Percentiles rank a stretch among this genome's conserved stretches.
Evolutionary conservation across 2,888 invertebrate genomes (phyloP).

Genomic region (Diarsia rubi): DNA sequence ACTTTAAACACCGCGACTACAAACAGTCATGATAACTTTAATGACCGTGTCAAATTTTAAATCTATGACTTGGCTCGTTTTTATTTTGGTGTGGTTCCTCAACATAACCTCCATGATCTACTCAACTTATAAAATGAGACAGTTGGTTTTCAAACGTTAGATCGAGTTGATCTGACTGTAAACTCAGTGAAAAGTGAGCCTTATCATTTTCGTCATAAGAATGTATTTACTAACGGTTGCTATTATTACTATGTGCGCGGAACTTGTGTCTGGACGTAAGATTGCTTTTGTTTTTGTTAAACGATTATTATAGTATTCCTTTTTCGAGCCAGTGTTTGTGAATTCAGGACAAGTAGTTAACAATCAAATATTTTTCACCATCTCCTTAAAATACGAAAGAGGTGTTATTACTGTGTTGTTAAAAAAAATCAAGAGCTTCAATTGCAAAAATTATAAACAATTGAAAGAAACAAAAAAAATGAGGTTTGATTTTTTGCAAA

Average conservation of each 20-base stretch:
- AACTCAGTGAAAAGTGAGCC: neutral
- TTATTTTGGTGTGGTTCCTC: neutral
- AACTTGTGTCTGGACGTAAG: constrained; percentile 43
- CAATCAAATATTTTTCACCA: too few species aligned
- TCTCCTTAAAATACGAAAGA: too few species aligned
- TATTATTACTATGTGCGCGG: constrained; percentile 3
- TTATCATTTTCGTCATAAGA: neutral
- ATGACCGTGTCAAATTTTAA: too few species aligned
- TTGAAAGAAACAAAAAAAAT: too few species aligned
- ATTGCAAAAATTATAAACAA: too few species aligned
- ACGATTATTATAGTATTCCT: neutral
- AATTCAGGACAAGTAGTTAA: neutral
- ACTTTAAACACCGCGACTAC: too few species aligned
- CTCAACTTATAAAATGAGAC: neutral
- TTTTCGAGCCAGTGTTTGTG: neutral
- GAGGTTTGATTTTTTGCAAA: too few species aligned
- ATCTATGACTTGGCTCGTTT: neutral
- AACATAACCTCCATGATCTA: neutral
- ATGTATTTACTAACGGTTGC: constrained; percentile 12
- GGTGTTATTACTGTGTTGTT: too few species aligned
- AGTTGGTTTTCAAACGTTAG: constrained; percentile 13
- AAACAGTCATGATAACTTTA: too few species aligned
- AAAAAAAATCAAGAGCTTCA: too few species aligned
- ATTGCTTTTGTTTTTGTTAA: neutral
- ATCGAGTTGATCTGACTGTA: neutral